A percentile compares a stretch with the other conserved stretches of the same genome.
phyloP scores from a whole-genome alignment of 1,140 invertebrate species.

The Sitodiplosis mosellana region DNA sequence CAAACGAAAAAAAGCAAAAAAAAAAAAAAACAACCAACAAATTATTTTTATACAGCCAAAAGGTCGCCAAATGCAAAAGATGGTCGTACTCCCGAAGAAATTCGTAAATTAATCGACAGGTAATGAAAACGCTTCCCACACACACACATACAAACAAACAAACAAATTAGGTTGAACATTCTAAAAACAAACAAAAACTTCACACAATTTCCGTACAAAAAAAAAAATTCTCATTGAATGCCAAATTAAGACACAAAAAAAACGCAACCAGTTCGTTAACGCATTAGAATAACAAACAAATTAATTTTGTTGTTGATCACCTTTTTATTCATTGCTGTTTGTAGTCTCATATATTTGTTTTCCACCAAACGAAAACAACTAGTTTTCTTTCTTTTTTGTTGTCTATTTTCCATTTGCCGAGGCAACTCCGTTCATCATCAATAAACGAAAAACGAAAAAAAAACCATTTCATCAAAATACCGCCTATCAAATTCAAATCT shows the following conservation, averaged over 20 bases:
- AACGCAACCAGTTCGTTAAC: slow-evolving; percentile 1
- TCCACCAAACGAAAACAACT: no score
- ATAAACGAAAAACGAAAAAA: no score
- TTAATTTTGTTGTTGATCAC: no score
- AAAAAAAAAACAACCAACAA: slow-evolving; percentile 4
- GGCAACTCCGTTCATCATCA: no score
- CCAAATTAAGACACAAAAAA: slow-evolving; percentile 2
- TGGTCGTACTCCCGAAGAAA: slow-evolving; percentile 82
- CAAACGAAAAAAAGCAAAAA: slow-evolving; percentile 2
- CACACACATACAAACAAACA: no score
- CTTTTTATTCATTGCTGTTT: no score
- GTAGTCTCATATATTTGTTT: no score
- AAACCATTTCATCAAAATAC: no score
- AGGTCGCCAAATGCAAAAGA: slow-evolving; percentile 46
- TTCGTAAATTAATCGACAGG: slow-evolving; percentile 91
- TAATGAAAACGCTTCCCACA: slow-evolving; percentile 33
- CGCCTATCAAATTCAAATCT: no score
- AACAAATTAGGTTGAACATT: no score
- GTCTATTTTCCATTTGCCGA: no score
- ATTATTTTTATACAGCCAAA: slow-evolving; percentile 16
- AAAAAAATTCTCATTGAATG: background rate
- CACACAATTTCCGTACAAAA: slow-evolving; percentile 2
- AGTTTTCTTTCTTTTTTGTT: no score
- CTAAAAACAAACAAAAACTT: background rate
- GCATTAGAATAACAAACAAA: background rate